A percentile compares a stretch with the other conserved stretches of the same genome.
These are phyloP conservation scores for Megamerina dolium DNA, from an alignment of 2,888 invertebrate species.

Conservation along the genomic window DNA sequence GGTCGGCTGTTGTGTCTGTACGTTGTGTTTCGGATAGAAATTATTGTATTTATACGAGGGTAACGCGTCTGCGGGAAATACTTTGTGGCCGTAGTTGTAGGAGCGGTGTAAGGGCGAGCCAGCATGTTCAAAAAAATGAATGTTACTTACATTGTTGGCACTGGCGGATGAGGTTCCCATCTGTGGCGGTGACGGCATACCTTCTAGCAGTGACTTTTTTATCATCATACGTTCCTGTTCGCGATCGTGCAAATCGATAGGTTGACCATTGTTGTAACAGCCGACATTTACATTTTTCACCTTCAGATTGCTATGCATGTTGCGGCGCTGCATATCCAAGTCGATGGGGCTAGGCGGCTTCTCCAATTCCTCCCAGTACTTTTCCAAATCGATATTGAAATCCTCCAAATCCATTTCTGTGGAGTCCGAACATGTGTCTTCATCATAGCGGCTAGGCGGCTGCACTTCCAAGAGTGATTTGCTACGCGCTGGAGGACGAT, in stretches of 20 bases:
- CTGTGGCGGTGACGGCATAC: conserved; percentile 48
- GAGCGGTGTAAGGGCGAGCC: conserved; percentile 38
- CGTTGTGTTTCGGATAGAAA: conserved; percentile 44
- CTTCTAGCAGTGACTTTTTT: conserved; percentile 46
- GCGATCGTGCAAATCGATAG: conserved; percentile 44
- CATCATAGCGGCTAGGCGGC: conserved; percentile 44
- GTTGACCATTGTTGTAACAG: conserved; percentile 46
- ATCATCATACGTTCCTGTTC: conserved; percentile 48
- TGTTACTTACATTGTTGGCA: conserved; percentile 26
- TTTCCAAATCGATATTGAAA: conserved; percentile 48
- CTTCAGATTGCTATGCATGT: conserved; percentile 47
- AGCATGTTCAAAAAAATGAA: conserved; percentile 45
- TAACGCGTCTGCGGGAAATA: conserved; percentile 43
- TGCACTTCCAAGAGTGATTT: conserved; percentile 48
- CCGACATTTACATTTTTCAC: conserved; percentile 47
- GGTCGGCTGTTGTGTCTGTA: conserved; percentile 39
- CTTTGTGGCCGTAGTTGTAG: conserved; percentile 40
- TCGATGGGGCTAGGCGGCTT: conserved; percentile 48
- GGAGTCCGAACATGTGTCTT: conserved; percentile 47
- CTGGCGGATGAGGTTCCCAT: conserved; percentile 25
- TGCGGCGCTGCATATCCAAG: conserved; percentile 45
- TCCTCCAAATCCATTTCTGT: conserved; percentile 49
- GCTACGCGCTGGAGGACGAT: conserved; percentile 38
- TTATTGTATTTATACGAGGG: conserved; percentile 48
- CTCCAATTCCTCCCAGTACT: conserved; percentile 49